These are phyloP conservation scores for Perca fluviatilis DNA, from an alignment of 2,113 vertebrate genomes.

Conservation along the genomic window DNA sequence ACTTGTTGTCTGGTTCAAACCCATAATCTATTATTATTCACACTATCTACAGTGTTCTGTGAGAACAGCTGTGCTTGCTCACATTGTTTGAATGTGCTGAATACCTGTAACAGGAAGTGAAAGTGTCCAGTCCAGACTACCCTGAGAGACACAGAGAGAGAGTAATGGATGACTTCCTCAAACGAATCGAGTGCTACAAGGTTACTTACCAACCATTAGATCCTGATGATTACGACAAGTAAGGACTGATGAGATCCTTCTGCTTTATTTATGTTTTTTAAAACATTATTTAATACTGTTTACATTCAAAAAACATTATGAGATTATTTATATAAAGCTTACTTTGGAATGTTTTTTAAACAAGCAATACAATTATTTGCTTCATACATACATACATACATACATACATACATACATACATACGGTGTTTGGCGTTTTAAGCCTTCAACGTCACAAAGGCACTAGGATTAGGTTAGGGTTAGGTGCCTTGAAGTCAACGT, in stretches of 20 bases:
- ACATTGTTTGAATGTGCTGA: conserved; percentile 29
- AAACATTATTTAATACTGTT: neutral
- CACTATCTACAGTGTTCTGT: neutral
- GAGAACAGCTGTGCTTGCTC: neutral
- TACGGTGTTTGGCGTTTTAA: too few relatives aligned
- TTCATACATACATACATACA: too few relatives aligned
- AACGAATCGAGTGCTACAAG: conserved; percentile 98
- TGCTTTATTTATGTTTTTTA: neutral
- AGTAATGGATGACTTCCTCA: conserved; percentile 98
- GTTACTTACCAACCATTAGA: conserved; percentile 96
- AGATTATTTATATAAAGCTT: neutral
- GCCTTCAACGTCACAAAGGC: too few relatives aligned
- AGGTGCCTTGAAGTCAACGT: too few relatives aligned
- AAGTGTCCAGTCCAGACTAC: conserved; percentile 97
- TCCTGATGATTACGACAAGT: conserved; percentile 95
- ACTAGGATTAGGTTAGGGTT: too few relatives aligned
- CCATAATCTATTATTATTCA: conserved; percentile 50
- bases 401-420: too few relatives aligned
- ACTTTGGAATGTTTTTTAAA: neutral
- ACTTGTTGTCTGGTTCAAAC: conserved; percentile 31
- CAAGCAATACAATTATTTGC: neutral
- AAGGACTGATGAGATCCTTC: conserved; percentile 65
- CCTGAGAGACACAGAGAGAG: conserved; percentile 94
- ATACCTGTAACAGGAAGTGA: conserved; percentile 90
- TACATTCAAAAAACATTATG: neutral